These are phyloP conservation scores for Zaprionus camerounensis DNA, from an alignment of 1,140 invertebrate genomes.

Conservation along the genomic window DNA sequence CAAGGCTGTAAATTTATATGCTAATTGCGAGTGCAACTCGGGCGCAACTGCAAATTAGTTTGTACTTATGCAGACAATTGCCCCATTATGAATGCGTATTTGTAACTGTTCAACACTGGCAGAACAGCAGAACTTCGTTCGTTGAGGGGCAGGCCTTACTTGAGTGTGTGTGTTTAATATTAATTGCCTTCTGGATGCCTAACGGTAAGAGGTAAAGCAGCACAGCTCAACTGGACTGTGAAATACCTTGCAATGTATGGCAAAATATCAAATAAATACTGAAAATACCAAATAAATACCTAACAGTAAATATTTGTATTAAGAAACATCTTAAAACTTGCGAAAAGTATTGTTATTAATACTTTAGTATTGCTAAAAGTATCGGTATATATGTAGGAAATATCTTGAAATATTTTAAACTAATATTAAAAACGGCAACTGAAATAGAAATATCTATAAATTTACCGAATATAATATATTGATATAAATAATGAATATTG, in stretches of 20 bases:
- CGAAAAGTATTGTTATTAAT: too few relatives aligned
- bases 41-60: slow-evolving; percentile 62
- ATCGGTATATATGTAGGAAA: too few relatives aligned
- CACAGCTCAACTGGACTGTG: background rate
- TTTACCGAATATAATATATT: background rate
- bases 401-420: too few relatives aligned
- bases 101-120: slow-evolving; percentile 52
- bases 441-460: background rate
- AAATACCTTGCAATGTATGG: background rate
- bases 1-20: slow-evolving; percentile 71
- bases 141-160: slow-evolving; percentile 10
- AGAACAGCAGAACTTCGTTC: background rate
- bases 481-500: background rate
- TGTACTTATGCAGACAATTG: slow-evolving; percentile 32
- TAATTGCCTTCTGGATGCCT: slow-evolving; percentile 54
- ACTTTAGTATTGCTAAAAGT: too few relatives aligned
- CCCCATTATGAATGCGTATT: slow-evolving; percentile 50
- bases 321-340: too few relatives aligned
- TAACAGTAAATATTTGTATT: too few relatives aligned
- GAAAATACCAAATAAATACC: background rate
- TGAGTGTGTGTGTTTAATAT: slow-evolving; percentile 55
- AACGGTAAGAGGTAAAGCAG: slow-evolving; percentile 48
- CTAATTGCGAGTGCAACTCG: slow-evolving; percentile 54
- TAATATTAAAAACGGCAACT: background rate
- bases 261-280: background rate